These are phyloP conservation scores for Anguilla obscura DNA, from an alignment of 2,797 vertebrate genomes.

Conservation along the genomic window DNA sequence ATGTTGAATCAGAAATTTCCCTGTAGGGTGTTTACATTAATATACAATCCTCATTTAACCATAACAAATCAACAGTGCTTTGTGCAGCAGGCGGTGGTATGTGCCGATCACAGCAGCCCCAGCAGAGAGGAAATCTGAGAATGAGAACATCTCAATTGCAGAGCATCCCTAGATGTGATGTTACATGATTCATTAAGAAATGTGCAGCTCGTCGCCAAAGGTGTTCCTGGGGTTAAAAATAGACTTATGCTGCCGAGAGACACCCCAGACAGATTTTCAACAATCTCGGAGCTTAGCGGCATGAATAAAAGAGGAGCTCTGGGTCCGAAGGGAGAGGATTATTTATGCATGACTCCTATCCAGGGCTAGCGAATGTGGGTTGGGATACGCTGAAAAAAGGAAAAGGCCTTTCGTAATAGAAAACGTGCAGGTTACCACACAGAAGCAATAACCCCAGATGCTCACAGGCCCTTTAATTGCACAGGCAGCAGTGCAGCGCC, in stretches of 20 bases:
- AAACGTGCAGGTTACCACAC: conserved; percentile 31
- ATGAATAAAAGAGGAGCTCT: conserved; percentile 43
- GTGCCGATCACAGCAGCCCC: not conserved
- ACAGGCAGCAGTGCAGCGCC: not conserved
- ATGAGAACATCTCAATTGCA: conserved; percentile 19
- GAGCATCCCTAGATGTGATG: conserved; percentile 24
- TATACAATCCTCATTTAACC: conserved; percentile 3
- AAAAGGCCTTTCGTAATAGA: conserved; percentile 40
- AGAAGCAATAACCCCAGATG: conserved; percentile 24
- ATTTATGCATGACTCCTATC: conserved; percentile 41
- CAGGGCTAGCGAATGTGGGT: conserved; percentile 35
- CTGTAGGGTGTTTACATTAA: conserved; percentile 11
- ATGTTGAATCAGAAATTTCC: not conserved
- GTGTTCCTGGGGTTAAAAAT: conserved; percentile 46
- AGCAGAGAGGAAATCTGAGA: not conserved
- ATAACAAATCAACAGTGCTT: not conserved
- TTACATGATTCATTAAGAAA: conserved; percentile 45
- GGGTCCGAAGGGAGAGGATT: conserved; percentile 39
- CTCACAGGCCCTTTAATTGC: conserved; percentile 38
- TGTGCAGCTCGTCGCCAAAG: conserved; percentile 34
- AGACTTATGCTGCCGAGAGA: conserved; percentile 32
- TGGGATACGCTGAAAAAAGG: conserved; percentile 32
- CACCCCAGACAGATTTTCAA: conserved; percentile 40
- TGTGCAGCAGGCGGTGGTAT: not conserved
- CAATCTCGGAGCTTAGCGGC: conserved; percentile 16